Base-by-base conservation (phyloP, 2,888 invertebrate species). In the Prenolepis imparis region DNA sequence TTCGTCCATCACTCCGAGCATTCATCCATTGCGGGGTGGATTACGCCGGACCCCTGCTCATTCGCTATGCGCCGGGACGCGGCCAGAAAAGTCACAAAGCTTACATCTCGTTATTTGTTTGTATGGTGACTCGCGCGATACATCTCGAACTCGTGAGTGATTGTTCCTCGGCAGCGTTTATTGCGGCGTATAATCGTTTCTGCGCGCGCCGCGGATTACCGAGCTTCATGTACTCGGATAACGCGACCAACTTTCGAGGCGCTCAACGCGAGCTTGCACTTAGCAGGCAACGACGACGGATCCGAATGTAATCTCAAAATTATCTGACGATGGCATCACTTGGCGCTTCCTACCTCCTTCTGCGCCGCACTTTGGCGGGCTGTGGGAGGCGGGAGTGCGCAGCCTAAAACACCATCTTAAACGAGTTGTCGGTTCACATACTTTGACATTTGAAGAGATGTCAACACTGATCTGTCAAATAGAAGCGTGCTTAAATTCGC, bases 1-100 rank as follows among this genome's bases (percentile, higher is more conserved):
- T 64, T 2, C 41, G 9, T 1, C 39, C 6, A 3, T 15, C 3
- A 0, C n/a, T 44, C 0, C 64, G 64, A 9, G 9, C n/a, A 3
- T 78, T 78, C 12, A 3, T 41, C 4, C 48, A 78, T 39, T 44
- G 44, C 9, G 67, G 77, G 0, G 24, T 78, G 1, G 67, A 78
- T 8, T 67, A 66, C 15, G 66, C 66, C 1, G 52, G 66, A 6
- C 67, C 66, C 0, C 2, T 78, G 6, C 15, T 15, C 5, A 44
- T 66, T 8, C 15, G 66, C 0, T 2, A 52, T 1, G 6, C 9
- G 0, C 3, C 48, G 3, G 66, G 52, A 1, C 48, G 61, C 8
- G 61, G 48, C 0, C 6, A 11, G 0, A 18, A 5, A 0, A 24
- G 11, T 0, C 28, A 21, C 0, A 75, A 64, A 1, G 75, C 63